Conservation (phyloP, 2,888 invertebrate species). For the Drosophila nigricruria region DNA sequence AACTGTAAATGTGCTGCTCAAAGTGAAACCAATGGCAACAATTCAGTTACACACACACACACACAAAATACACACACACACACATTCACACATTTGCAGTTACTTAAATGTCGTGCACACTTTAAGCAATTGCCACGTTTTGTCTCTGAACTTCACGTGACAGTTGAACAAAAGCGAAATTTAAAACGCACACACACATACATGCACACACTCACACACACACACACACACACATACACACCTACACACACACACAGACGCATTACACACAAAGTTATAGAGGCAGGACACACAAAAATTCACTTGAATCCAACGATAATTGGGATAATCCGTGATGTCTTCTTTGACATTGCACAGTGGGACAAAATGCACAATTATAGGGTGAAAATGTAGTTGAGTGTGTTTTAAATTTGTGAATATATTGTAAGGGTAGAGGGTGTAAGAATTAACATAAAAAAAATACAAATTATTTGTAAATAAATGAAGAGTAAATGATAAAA, state of each 20-base stretch:
- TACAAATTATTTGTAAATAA: background rate
- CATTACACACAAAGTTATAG: conserved; percentile 8
- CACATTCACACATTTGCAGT: conserved; percentile 12
- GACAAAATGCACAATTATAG: background rate
- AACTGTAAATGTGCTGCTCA: conserved; percentile 46
- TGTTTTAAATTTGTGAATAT: no score
- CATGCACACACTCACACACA: conserved; percentile 23
- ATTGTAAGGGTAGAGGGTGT: no score
- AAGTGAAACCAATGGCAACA: conserved; percentile 63
- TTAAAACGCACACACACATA: conserved; percentile 50
- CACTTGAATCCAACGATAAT: conserved; percentile 65
- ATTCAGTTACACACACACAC: conserved; percentile 23
- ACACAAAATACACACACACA: conserved; percentile 11
- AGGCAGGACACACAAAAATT: conserved; percentile 40
- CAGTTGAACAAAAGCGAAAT: conserved; percentile 58
- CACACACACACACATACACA: conserved; percentile 16
- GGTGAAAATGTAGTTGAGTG: background rate
- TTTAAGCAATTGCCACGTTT: conserved; percentile 50
- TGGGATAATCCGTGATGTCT: conserved; percentile 78
- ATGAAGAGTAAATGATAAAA: no score
- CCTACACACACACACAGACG: conserved; percentile 9
- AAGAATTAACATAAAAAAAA: background rate
- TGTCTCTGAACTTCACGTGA: conserved; percentile 50
- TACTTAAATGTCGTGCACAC: conserved; percentile 39
- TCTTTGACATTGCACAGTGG: conserved; percentile 55